A percentile compares a stretch with the other conserved stretches of the same genome.
These are phyloP conservation scores for Antheraea pernyi DNA, from an alignment of 1,140 invertebrate species.

Conservation along the genomic window DNA sequence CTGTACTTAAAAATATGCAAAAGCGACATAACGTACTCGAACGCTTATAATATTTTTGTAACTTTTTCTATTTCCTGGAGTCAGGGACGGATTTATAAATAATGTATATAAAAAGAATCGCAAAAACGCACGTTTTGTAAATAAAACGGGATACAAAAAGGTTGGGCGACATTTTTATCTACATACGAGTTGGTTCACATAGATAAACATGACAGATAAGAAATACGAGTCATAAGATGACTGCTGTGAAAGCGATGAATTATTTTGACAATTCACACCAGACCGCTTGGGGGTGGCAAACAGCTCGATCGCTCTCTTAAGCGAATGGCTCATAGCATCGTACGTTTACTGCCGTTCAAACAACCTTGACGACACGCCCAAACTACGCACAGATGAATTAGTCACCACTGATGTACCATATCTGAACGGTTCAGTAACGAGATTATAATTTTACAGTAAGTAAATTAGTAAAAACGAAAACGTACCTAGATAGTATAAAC, in stretches of 20 bases:
- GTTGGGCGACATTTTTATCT: neutral
- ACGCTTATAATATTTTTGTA: too few species aligned
- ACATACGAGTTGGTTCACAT: neutral
- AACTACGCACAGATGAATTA: neutral
- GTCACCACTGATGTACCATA: neutral
- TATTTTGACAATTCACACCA: neutral
- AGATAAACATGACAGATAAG: constrained; percentile 1
- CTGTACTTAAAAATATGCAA: too few species aligned
- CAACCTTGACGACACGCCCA: neutral
- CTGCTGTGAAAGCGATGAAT: neutral
- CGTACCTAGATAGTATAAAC: too few species aligned
- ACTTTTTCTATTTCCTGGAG: too few species aligned
- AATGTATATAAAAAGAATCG: neutral
- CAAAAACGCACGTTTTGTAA: neutral
- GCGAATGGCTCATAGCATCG: neutral
- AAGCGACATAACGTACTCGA: too few species aligned
- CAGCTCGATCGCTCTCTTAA: neutral
- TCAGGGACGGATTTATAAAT: too few species aligned
- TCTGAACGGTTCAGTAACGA: neutral
- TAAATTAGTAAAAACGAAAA: neutral
- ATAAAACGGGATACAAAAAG: neutral
- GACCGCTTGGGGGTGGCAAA: neutral
- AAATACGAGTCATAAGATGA: neutral
- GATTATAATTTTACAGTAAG: neutral
- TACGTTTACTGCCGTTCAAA: neutral